Evolutionary conservation across 2,113 vertebrate genomes (phyloP).

Genomic region (Eleginops maclovinus): DNA sequence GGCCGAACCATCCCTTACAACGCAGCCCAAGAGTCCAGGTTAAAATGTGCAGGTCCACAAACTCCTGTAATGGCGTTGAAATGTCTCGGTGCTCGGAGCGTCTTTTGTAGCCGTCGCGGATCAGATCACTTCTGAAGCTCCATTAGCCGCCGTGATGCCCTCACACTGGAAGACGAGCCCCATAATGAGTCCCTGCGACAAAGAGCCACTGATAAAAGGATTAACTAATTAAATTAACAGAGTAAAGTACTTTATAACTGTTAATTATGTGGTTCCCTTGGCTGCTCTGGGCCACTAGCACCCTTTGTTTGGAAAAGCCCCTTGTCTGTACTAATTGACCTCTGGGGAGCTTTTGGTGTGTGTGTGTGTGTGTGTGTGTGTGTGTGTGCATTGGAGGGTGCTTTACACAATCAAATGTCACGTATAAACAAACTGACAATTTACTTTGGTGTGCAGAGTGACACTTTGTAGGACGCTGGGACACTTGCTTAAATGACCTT

Average conservation of each 20-base stretch:
- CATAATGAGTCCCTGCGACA: conserved; percentile 79
- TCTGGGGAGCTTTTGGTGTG: conserved; percentile 84
- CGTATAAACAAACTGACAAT: conserved; percentile 88
- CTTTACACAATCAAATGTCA: conserved; percentile 85
- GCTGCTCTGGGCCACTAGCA: conserved; percentile 82
- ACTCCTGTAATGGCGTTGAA: conserved; percentile 3
- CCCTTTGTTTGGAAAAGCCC: conserved; percentile 83
- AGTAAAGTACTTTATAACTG: conserved; percentile 87
- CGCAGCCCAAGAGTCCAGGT: conserved; percentile 10
- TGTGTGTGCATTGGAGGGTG: conserved; percentile 69
- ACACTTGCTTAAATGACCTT: conserved; percentile 84
- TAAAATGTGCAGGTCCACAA: conserved; percentile 11
- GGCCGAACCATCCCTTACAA: neutral
- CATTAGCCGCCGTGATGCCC: conserved; percentile 68
- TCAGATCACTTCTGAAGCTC: conserved; percentile 67
- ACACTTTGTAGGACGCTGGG: conserved; percentile 83
- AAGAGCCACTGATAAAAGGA: conserved; percentile 84
- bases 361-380: conserved; percentile 50
- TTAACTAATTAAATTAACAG: conserved; percentile 88
- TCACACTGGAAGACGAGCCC: conserved; percentile 61
- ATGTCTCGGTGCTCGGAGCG: conserved; percentile 33
- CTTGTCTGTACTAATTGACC: conserved; percentile 89
- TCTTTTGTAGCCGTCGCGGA: conserved; percentile 52
- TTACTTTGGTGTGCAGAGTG: conserved; percentile 85
- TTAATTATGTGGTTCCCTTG: conserved; percentile 85